Percentiles rank a stretch among this genome's conserved stretches.
These are phyloP conservation scores for Corvus moneduloides DNA, from an alignment of 2,113 vertebrate species.

Conservation along the genomic window DNA sequence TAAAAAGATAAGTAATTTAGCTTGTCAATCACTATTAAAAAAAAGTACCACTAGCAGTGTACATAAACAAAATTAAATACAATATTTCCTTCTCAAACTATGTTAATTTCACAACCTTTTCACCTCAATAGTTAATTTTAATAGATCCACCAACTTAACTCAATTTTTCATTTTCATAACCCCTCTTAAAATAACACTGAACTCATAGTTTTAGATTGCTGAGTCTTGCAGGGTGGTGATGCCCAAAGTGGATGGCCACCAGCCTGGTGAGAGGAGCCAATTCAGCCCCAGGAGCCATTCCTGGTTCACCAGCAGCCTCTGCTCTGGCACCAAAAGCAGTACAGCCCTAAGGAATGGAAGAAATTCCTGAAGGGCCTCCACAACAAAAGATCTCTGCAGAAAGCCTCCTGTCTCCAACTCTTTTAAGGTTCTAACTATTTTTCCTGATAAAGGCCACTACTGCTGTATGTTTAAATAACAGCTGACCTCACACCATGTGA, in stretches of 20 bases:
- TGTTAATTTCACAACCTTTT: neutral
- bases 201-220: neutral
- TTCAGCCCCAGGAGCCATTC: neutral
- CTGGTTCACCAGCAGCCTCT: neutral
- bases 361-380: neutral
- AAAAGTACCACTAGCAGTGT: neutral
- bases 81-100: neutral
- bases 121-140: neutral
- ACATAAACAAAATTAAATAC: neutral
- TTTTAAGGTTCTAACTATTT: neutral
- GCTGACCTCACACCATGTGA: neutral
- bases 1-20: neutral
- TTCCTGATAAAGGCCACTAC: neutral
- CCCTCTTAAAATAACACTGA: neutral
- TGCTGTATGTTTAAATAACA: neutral
- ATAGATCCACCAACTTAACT: neutral
- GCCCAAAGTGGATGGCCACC: neutral
- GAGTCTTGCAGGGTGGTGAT: neutral
- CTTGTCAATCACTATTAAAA: neutral
- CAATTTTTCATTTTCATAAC: neutral
- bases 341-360: neutral
- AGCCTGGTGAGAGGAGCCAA: neutral
- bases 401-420: neutral
- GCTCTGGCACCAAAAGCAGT: neutral
- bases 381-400: neutral